A percentile compares a stretch with the other conserved stretches of the same genome.
phyloP scores from a whole-genome alignment of 2,888 invertebrate genomes.

The Lepidocyrtinus sp. region DNA sequence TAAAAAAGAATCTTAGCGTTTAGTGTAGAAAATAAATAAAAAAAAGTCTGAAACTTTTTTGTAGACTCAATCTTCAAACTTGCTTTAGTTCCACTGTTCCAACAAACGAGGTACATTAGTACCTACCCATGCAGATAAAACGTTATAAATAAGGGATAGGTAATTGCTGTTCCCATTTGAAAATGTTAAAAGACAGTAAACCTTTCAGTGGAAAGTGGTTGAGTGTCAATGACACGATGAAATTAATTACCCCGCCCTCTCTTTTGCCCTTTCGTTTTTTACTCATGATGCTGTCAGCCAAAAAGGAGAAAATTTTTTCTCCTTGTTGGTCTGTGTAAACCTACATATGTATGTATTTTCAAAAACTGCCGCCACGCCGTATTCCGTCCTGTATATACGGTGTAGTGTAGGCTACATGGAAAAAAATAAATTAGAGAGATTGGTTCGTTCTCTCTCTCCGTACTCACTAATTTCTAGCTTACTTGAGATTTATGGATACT shows the following conservation, averaged over 20 bases:
- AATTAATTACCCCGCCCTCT: conserved; percentile 57
- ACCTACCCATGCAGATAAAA: conserved; percentile 1
- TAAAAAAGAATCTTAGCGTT: too few species aligned
- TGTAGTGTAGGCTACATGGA: conserved; percentile 11
- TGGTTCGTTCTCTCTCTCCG: conserved; percentile 35
- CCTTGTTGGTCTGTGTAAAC: background rate
- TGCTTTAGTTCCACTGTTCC: too few species aligned
- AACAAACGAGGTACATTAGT: too few species aligned
- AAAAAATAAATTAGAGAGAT: conserved; percentile 54
- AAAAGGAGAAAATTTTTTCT: conserved; percentile 23
- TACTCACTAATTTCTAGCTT: conserved; percentile 52
- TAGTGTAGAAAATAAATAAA: too few species aligned
- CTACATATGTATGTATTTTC: background rate
- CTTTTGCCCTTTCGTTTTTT: conserved; percentile 31
- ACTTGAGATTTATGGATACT: conserved; percentile 55
- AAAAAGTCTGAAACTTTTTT: too few species aligned
- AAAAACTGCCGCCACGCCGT: too few species aligned
- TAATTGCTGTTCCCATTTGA: conserved; percentile 1
- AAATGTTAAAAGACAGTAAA: background rate
- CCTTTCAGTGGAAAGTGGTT: conserved; percentile 40
- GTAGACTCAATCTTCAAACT: too few species aligned
- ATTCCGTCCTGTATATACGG: too few species aligned
- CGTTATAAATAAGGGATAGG: background rate
- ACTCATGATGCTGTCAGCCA: conserved; percentile 25
- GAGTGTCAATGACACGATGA: conserved; percentile 59